Evolutionary conservation across 2,797 vertebrate genomes (phyloP), one percentile per base, ranked within the genome.

Genomic region (Crocodylus rhombifer): DNA sequence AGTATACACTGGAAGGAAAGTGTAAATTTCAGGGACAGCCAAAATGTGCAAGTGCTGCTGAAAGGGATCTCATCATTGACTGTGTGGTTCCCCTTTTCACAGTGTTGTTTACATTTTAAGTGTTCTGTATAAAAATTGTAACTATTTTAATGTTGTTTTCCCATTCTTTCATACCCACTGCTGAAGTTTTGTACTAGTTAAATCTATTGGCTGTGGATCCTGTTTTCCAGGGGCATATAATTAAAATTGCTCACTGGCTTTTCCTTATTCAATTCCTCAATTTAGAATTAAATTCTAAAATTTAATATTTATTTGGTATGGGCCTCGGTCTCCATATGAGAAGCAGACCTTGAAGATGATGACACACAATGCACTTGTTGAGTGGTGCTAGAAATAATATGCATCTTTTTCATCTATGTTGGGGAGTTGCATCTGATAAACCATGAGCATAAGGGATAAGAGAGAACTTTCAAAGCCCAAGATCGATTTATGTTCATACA

Each of bases 21-120:
- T 84, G 83, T 58, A 18, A 94, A 86, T 95, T 97, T 97, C 91
- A 91, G 93, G 80, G 94, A 80, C 30, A 62, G 77, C 91, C 89
- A 82, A 1, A 75, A 95, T 91, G 81, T 89, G 62, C 77, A 86
- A 58, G 78, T 97, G 92, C 84, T 89, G 58, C 74, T 64, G 85
- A 71, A 63, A n/a, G 80, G 80, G 83, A 71, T 42, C 71, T 33
- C 33, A 4, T 77, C 79, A 23, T 77, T 9, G 4, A 64, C 0
- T 16, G 57, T 80, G 77, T 71, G 73, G 83, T 93, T 92, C 82
- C 51, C 8, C 82, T 90, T 79, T 92, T 89, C 28, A n/a, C 55
- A 78, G 84, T 82, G 84, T 60, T 92, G 86, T 81, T 80, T 55
- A 51, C 63, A 7, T 13, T 51, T 51, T 57, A 23, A 14, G 42